Conservation (phyloP, 2,797 vertebrate genomes). For the Trachurus trachurus region DNA sequence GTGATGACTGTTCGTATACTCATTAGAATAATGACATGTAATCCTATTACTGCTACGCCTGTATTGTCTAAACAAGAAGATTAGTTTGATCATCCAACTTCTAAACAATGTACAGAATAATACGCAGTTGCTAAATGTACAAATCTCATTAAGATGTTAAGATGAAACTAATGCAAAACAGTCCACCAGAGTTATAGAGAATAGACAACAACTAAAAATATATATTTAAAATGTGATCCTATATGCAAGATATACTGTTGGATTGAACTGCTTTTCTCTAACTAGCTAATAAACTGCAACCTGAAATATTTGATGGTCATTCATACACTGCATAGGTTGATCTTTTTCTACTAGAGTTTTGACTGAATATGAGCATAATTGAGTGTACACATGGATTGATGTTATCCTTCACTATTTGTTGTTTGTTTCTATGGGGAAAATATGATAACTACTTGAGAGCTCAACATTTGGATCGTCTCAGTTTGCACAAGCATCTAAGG, state of each 20-base stretch:
- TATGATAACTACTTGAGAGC: neutral
- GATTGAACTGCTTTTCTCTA: neutral
- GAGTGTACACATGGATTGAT: neutral
- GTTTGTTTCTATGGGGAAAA: neutral
- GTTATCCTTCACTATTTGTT: neutral
- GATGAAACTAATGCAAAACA: neutral
- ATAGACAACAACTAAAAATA: neutral
- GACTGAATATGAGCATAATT: neutral
- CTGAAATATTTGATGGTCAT: neutral
- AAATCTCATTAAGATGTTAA: constrained; percentile 1
- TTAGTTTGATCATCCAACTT: constrained; percentile 34
- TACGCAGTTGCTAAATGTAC: neutral
- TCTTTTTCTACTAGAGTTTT: constrained; percentile 5
- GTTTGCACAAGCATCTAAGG: constrained; percentile 8
- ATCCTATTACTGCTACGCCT: constrained; percentile 58
- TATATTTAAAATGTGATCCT: neutral
- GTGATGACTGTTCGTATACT: constrained; percentile 21
- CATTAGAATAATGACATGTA: constrained; percentile 45
- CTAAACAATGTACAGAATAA: constrained; percentile 14
- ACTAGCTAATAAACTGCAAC: neutral
- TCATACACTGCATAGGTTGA: neutral
- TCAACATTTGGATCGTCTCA: constrained; percentile 1
- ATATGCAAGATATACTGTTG: neutral
- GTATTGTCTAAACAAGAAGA: constrained; percentile 46
- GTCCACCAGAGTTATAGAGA: neutral